A percentile compares a stretch with the other conserved stretches of the same genome.
These are phyloP conservation scores for Diorhabda carinulata DNA, from an alignment of 1,140 invertebrate genomes.

Conservation along the genomic window DNA sequence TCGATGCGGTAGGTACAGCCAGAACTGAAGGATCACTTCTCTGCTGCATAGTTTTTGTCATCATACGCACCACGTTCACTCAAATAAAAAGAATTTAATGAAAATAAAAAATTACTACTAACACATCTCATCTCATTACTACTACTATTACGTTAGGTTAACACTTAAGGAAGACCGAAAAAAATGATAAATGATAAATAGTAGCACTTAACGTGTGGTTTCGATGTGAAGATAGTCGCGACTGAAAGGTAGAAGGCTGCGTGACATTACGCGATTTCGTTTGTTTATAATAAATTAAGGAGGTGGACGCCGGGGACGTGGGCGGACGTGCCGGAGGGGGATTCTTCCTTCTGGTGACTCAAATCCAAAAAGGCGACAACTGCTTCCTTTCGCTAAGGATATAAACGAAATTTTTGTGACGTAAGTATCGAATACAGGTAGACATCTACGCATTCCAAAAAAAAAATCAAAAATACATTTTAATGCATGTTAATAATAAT, in stretches of 20 bases:
- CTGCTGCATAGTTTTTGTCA: constrained; percentile 44
- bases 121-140: constrained; percentile 20
- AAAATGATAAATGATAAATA: constrained; percentile 19
- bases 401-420: too few species aligned
- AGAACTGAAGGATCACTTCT: constrained; percentile 54
- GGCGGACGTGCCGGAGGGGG: neutral
- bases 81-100: neutral
- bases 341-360: constrained; percentile 2
- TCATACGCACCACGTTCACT: constrained; percentile 17
- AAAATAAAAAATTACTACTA: constrained; percentile 10
- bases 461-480: too few species aligned
- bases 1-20: constrained; percentile 55
- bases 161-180: neutral
- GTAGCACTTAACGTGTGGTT: constrained; percentile 29
- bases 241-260: constrained; percentile 9
- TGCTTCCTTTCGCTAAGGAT: too few species aligned
- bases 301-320: constrained; percentile 15
- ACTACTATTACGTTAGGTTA: constrained; percentile 21
- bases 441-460: too few species aligned
- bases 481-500: too few species aligned
- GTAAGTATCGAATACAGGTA: too few species aligned
- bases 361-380: neutral
- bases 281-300: constrained; percentile 16
- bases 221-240: constrained; percentile 1
- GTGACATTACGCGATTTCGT: constrained; percentile 8